phyloP scores from a whole-genome alignment of 2,113 vertebrate species.

The Tachycineta bicolor region DNA sequence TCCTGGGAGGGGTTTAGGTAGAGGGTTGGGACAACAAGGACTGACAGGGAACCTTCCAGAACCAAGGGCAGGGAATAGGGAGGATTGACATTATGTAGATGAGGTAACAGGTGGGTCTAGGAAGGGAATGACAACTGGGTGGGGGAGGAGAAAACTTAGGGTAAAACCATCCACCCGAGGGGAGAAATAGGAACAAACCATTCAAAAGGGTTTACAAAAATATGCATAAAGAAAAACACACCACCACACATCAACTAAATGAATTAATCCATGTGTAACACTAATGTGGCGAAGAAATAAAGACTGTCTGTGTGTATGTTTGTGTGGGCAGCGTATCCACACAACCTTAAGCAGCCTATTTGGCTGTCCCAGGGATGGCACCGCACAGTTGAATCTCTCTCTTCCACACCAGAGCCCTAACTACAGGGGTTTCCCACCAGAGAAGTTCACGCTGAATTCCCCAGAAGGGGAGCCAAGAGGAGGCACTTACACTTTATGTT shows the following conservation, averaged over 20 bases:
- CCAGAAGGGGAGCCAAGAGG: neutral
- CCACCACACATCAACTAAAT: neutral
- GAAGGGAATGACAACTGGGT: too few relatives aligned
- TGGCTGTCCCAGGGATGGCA: neutral
- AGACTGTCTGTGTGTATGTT: neutral
- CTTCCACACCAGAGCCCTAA: neutral
- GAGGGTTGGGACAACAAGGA: too few relatives aligned
- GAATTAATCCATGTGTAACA: neutral
- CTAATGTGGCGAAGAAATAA: neutral
- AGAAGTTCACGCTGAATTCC: neutral
- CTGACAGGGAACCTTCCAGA: too few relatives aligned
- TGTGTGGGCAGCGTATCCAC: neutral
- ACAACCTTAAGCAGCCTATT: neutral
- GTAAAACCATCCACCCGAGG: too few relatives aligned
- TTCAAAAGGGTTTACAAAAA: too few relatives aligned
- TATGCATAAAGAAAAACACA: too few relatives aligned
- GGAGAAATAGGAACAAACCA: too few relatives aligned
- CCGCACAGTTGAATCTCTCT: neutral
- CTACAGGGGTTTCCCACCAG: neutral
- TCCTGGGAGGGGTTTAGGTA: too few relatives aligned
- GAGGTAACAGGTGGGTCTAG: too few relatives aligned
- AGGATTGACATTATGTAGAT: too few relatives aligned
- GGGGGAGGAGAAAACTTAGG: too few relatives aligned
- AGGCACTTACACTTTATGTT: fast-evolving
- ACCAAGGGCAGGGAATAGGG: too few relatives aligned